Percentiles rank a stretch among this genome's conserved stretches.
These are phyloP conservation scores for Anhinga rufa DNA, from an alignment of 2,113 vertebrate genomes.

Conservation along the genomic window DNA sequence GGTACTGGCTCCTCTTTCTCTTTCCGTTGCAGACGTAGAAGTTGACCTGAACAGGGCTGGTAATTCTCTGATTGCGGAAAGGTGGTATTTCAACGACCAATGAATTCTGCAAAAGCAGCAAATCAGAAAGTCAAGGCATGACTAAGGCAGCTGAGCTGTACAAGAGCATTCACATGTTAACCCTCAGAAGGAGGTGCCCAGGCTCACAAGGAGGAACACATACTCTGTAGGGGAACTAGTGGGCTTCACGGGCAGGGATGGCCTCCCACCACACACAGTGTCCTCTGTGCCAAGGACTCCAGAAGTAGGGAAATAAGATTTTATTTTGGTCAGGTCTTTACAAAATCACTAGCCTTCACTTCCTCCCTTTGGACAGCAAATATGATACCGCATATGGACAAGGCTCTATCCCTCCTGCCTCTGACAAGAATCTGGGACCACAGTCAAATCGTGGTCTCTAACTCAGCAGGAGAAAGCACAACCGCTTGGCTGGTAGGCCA, in stretches of 20 bases:
- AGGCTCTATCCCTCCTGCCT: background rate
- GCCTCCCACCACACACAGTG: background rate
- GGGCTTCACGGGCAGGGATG: background rate
- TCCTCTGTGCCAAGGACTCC: background rate
- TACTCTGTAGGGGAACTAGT: background rate
- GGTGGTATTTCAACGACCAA: constrained; percentile 92
- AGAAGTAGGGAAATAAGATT: background rate
- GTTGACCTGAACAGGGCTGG: constrained; percentile 89
- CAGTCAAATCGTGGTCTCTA: background rate
- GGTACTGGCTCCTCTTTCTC: constrained; percentile 96
- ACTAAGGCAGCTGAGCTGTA: background rate
- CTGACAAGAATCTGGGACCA: background rate
- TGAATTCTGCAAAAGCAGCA: constrained; percentile 72
- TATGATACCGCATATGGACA: accelerated
- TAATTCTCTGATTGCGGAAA: constrained; percentile 93
- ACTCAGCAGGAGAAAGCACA: background rate
- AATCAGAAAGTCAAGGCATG: background rate
- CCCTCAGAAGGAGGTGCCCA: accelerated
- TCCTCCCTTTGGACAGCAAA: background rate
- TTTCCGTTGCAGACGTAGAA: constrained; percentile 99
- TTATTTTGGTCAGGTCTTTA: background rate
- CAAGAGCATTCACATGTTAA: background rate
- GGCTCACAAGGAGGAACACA: background rate
- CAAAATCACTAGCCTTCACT: background rate
- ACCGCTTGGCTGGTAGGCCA: background rate